phyloP scores from a whole-genome alignment of 2,888 invertebrate genomes.

The Zhuqinia jingwanae region DNA sequence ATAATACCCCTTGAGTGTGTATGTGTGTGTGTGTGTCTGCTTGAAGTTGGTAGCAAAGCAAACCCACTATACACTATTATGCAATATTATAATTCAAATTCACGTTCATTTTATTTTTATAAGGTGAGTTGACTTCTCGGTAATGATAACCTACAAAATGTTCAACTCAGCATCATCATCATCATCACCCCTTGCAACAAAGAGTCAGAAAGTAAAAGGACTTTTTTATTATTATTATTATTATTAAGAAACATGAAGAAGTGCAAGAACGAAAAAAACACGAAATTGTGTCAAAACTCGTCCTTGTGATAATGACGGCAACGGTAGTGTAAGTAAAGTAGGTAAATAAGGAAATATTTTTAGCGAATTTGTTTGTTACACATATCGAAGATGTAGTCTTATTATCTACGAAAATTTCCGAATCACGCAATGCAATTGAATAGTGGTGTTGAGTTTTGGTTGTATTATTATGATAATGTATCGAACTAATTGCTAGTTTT shows the following conservation, averaged over 20 bases:
- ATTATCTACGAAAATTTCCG: too few species aligned
- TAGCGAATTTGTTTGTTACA: not conserved
- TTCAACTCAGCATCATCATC: not conserved
- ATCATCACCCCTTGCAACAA: not conserved
- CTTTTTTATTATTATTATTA: not conserved
- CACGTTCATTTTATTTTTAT: not conserved
- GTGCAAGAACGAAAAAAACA: not conserved
- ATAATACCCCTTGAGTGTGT: not conserved
- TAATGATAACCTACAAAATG: slow-evolving; percentile 27
- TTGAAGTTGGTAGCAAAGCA: not conserved
- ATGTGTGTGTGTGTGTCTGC: too few species aligned
- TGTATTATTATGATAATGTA: too few species aligned
- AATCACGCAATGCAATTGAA: too few species aligned
- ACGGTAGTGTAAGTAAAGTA: not conserved
- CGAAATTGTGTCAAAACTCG: slow-evolving; percentile 46
- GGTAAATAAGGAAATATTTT: slow-evolving; percentile 36
- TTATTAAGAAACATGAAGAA: not conserved
- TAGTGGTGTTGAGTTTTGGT: too few species aligned
- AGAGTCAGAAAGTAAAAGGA: slow-evolving; percentile 9
- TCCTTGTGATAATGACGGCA: slow-evolving; percentile 8
- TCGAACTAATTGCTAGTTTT: too few species aligned
- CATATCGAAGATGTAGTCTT: not conserved
- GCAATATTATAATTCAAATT: not conserved
- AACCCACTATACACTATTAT: not conserved
- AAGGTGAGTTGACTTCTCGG: not conserved